Percentiles rank a stretch among this genome's conserved stretches.
Evolutionary conservation across 1,140 invertebrate species (phyloP).

Genomic region (Pseudomyrmex flavicornis): DNA sequence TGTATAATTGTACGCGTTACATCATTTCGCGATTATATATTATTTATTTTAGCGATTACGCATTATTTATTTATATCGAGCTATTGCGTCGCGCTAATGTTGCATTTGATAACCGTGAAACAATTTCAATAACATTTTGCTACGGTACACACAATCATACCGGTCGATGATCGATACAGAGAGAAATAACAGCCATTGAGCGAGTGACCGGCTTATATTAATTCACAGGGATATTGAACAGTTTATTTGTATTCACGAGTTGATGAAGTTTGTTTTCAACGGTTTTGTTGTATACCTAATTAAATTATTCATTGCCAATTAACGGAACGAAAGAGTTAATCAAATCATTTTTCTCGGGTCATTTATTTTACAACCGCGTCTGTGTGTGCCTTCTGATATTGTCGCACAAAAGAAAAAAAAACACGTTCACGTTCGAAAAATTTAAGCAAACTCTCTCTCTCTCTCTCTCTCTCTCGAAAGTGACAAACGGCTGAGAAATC

Average conservation of each 20-base stretch:
- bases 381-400: too few species aligned
- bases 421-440: slow-evolving; percentile 25
- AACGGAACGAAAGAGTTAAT: not conserved
- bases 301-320: slow-evolving; percentile 23
- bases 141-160: not conserved
- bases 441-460: slow-evolving; percentile 2
- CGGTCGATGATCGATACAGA: not conserved
- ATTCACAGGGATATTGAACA: not conserved
- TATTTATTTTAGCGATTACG: not conserved
- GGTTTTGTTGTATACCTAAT: slow-evolving; percentile 4
- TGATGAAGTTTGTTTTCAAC: not conserved
- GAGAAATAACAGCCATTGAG: slow-evolving; percentile 24
- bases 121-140: slow-evolving; percentile 2
- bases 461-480: not conserved
- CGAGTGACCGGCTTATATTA: slow-evolving; percentile 20
- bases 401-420: not conserved
- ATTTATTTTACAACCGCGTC: too few species aligned
- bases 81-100: not conserved
- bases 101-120: not conserved
- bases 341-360: not conserved
- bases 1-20: not conserved
- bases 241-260: slow-evolving; percentile 31
- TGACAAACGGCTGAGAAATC: not conserved
- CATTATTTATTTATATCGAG: not conserved
- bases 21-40: not conserved